Conservation (phyloP, 2,888 invertebrate species). For the Amblyjoppa proteus region DNA sequence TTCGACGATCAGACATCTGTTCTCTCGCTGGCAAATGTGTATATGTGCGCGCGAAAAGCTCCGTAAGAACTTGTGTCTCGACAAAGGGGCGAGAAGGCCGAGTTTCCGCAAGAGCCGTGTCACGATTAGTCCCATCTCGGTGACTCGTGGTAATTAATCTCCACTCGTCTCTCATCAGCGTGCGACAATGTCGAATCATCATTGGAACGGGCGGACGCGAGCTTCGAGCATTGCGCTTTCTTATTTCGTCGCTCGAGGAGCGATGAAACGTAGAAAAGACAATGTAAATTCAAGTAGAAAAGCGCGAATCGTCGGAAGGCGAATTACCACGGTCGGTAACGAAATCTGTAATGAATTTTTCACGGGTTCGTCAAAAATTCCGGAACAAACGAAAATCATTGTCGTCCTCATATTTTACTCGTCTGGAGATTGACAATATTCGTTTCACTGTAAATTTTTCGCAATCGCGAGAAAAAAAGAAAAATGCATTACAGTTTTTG, state of each 20-base stretch:
- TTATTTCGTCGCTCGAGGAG: background rate
- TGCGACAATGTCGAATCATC: background rate
- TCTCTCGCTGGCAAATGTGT: slow-evolving; percentile 44
- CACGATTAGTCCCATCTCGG: slow-evolving; percentile 43
- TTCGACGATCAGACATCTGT: slow-evolving; percentile 58
- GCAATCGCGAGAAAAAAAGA: too few species aligned
- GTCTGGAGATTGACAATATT: too few species aligned
- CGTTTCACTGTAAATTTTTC: too few species aligned
- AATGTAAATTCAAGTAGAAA: background rate
- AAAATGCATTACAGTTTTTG: too few species aligned
- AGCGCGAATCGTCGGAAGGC: too few species aligned
- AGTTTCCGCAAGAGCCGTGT: slow-evolving; percentile 25
- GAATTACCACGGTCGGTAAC: too few species aligned
- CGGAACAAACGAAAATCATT: too few species aligned
- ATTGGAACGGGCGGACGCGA: background rate
- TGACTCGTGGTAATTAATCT: slow-evolving; percentile 46
- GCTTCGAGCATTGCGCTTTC: background rate
- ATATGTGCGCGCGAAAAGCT: slow-evolving; percentile 24
- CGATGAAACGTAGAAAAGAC: background rate
- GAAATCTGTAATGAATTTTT: too few species aligned
- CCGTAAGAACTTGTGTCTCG: slow-evolving; percentile 7
- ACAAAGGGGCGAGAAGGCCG: slow-evolving; percentile 19
- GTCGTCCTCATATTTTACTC: too few species aligned
- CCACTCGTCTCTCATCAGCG: slow-evolving; percentile 36
- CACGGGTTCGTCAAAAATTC: too few species aligned